Percentiles rank a stretch among this genome's conserved stretches.
These are phyloP conservation scores for Ostrea edulis DNA, from an alignment of 1,140 invertebrate genomes.

Conservation along the genomic window DNA sequence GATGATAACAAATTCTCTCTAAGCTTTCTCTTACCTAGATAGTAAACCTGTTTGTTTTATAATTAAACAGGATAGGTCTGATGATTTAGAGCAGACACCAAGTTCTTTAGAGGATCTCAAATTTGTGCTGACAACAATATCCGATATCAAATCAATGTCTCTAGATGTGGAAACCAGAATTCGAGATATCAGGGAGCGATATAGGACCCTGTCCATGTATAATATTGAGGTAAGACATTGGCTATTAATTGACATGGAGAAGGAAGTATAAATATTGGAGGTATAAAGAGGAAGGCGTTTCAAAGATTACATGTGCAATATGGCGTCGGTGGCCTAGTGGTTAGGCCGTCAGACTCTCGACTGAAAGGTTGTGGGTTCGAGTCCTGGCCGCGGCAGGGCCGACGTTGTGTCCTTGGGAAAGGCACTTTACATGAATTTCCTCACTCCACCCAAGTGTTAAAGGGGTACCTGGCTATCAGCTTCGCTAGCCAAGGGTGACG, in stretches of 20 bases:
- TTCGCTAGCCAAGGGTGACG: too few species aligned
- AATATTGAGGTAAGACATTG: constrained; percentile 71
- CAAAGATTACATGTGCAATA: background rate
- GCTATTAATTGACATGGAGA: background rate
- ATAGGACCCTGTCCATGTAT: constrained; percentile 78
- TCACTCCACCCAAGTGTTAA: too few species aligned
- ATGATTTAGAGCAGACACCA: constrained; percentile 77
- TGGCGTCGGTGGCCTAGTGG: too few species aligned
- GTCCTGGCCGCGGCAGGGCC: too few species aligned
- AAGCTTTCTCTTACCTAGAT: too few species aligned
- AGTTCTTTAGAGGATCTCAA: constrained; percentile 90
- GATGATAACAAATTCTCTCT: too few species aligned
- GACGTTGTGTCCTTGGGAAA: too few species aligned
- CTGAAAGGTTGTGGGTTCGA: too few species aligned
- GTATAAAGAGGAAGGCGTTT: background rate
- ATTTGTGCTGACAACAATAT: constrained; percentile 89
- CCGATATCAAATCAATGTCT: constrained; percentile 86
- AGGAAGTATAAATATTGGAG: background rate
- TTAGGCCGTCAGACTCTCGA: too few species aligned
- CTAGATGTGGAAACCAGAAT: constrained; percentile 86
- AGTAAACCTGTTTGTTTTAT: background rate
- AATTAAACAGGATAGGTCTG: constrained; percentile 73
- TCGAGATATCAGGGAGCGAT: constrained; percentile 84
- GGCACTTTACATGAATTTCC: too few species aligned
- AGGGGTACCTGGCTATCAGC: too few species aligned